These are phyloP conservation scores for Andrena praecox DNA, from an alignment of 2,888 invertebrate species.

Conservation along the genomic window DNA sequence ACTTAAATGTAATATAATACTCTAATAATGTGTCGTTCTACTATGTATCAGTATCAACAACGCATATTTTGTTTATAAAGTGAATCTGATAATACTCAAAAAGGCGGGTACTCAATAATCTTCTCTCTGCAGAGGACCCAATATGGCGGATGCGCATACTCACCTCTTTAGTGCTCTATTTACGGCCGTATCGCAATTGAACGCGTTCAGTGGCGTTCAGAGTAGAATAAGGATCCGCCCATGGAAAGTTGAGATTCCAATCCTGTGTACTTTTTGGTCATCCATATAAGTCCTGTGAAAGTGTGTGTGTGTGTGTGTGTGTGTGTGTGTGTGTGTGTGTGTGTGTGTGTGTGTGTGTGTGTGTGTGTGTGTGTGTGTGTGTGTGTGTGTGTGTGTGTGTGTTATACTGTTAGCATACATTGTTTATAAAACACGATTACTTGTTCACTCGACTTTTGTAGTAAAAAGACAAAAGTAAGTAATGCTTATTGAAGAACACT, in stretches of 20 bases:
- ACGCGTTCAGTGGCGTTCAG: background rate
- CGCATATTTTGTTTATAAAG: too few species aligned
- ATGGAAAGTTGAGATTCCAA: background rate
- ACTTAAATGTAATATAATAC: too few species aligned
- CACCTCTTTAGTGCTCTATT: too few species aligned
- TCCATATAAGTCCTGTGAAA: background rate
- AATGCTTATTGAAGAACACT: background rate
- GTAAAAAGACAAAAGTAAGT: background rate
- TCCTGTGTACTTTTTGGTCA: background rate
- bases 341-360: background rate
- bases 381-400: background rate
- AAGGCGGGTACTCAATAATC: too few species aligned
- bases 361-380: background rate
- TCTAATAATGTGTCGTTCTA: too few species aligned
- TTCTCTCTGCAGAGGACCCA: too few species aligned
- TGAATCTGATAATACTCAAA: too few species aligned
- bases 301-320: too few species aligned
- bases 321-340: background rate
- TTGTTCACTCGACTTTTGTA: background rate
- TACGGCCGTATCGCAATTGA: background rate
- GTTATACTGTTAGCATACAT: background rate
- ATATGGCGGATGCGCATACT: too few species aligned
- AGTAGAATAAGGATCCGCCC: background rate
- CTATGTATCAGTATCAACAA: too few species aligned
- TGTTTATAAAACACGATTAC: slow-evolving; percentile 10